phyloP scores from a whole-genome alignment of 2,113 vertebrate species.

The Eudyptes chrysolophus region DNA sequence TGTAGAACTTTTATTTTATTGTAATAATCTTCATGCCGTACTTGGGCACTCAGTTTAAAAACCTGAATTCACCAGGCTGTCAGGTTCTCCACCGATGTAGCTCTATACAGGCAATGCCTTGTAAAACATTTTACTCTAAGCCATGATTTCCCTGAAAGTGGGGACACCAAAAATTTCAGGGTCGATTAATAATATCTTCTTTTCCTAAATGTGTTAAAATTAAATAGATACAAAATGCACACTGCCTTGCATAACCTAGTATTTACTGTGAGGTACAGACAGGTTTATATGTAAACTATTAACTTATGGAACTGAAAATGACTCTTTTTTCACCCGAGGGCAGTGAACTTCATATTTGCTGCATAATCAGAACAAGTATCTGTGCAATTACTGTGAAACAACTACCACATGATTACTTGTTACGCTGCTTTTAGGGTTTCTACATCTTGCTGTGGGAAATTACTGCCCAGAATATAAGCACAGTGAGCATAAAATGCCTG shows the following conservation, averaged over 20 bases:
- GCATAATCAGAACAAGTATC: neutral
- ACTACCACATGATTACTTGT: neutral
- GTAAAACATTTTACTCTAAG: neutral
- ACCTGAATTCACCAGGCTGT: neutral
- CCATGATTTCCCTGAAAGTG: neutral
- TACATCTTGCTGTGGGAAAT: neutral
- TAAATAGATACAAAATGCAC: neutral
- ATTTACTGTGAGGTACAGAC: neutral
- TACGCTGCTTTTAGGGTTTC: neutral
- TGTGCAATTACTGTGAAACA: neutral
- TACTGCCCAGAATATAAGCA: neutral
- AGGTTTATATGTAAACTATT: neutral
- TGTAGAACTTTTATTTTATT: neutral
- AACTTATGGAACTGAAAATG: neutral
- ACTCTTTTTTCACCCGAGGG: neutral
- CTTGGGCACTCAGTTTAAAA: neutral
- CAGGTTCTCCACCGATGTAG: neutral
- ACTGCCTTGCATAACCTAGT: neutral
- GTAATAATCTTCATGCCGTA: neutral
- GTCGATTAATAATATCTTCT: neutral
- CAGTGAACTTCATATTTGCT: neutral
- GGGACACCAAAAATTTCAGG: neutral
- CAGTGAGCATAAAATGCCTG: neutral
- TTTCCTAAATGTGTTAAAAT: neutral
- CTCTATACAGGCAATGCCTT: neutral